phyloP scores from a whole-genome alignment of 2,888 invertebrate genomes.

The Tyria jacobaeae region DNA sequence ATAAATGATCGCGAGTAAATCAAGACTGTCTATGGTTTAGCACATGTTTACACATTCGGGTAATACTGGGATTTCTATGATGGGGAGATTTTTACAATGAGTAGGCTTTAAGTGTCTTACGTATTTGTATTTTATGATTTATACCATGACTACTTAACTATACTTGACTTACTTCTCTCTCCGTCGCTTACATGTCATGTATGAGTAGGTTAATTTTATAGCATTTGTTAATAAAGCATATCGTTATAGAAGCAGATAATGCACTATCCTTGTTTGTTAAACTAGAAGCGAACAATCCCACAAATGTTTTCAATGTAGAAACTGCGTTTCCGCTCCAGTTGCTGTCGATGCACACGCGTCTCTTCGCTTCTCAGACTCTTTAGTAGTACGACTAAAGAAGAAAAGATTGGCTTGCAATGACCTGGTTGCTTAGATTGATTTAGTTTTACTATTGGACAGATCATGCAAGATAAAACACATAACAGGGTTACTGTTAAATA shows the following conservation, averaged over 20 bases:
- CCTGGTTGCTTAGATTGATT: no score
- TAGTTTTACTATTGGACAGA: no score
- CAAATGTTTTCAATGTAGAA: constrained; percentile 50
- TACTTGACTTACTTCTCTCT: no score
- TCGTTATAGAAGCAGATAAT: not conserved
- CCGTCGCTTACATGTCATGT: no score
- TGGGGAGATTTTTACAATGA: not conserved
- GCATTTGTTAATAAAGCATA: not conserved
- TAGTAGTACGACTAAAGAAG: constrained; percentile 33
- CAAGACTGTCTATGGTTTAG: not conserved
- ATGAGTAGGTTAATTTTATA: not conserved
- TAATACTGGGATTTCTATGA: not conserved
- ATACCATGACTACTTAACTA: no score
- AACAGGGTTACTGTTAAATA: no score
- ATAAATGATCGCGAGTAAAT: not conserved
- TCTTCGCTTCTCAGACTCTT: constrained; percentile 25
- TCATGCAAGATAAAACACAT: no score
- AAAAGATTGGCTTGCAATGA: constrained; percentile 35
- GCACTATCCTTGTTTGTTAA: not conserved
- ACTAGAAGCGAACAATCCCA: constrained; percentile 29
- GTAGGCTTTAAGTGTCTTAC: not conserved
- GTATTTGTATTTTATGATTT: no score
- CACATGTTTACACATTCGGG: not conserved
- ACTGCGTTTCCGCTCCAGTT: constrained; percentile 55
- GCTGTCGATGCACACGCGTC: constrained; percentile 32